Evolutionary conservation across 2,113 vertebrate species (phyloP), one percentile per base, ranked within the genome.

Genomic region (Hemiprocne comata): DNA sequence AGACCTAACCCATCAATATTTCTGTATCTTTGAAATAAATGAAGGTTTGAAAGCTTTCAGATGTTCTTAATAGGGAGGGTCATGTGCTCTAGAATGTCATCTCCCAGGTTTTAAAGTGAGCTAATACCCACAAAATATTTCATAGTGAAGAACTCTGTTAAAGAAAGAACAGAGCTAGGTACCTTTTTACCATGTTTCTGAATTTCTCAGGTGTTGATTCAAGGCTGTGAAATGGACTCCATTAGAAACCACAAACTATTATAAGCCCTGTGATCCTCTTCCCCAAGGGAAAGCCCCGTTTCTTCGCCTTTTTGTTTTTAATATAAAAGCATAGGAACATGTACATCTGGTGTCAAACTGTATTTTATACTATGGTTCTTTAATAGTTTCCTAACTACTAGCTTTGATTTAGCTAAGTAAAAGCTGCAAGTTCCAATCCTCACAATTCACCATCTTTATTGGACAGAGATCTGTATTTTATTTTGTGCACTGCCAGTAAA

Each of bases 71-170:
- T 51, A 44, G 50, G 51, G 58, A 94, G 13, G 34, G 3, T 16
- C 12, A 53, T 80, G 64, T 85, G 36, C 55, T 77, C 51, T 86
- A 55, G 67, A 88, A 76, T 50, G 3, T 40, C 9, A 11, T 83
- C 40, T 83, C 58, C 66, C 2, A 6, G 50, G 50, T 75, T 91
- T 89, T 64, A 83, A 95, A 81, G 0, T 24, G 58, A 94, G 64
- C 28, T 79, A 87, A 76, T 79, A 76, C 2, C 18, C 42, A 25
- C 19, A 94, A 90, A 91, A 96, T 92, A 91, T 94, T 97, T 94
- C 42, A 94, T 70, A 54, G 21, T 61, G n/a, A 36, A 87, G 69
- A 88, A 77, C 50, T 82, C 44, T 53, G 42, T 50, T 62, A 87
- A 69, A 44, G 38, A 29, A 82, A 14, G 6, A 93, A 75, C 19